phyloP scores from a whole-genome alignment of 2,888 invertebrate genomes.

The Pseudoips prasinana region DNA sequence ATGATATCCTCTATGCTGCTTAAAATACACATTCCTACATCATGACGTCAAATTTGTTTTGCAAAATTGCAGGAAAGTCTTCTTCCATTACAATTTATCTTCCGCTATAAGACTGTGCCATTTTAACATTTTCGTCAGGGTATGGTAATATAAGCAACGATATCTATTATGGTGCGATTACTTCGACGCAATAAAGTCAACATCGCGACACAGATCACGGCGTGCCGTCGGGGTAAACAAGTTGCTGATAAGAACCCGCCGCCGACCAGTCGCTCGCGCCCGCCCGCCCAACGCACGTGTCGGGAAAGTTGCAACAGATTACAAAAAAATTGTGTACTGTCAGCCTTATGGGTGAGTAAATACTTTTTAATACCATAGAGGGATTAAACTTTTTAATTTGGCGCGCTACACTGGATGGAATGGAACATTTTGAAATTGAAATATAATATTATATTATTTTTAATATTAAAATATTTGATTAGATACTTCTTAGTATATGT shows the following conservation, averaged over 20 bases:
- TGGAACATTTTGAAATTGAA: constrained; percentile 3
- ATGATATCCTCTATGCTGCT: too few relatives aligned
- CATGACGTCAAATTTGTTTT: too few relatives aligned
- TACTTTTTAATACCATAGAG: constrained; percentile 3
- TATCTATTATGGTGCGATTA: constrained; percentile 25
- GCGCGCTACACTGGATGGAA: not conserved
- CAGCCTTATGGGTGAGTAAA: constrained; percentile 37
- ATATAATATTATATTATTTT: too few relatives aligned
- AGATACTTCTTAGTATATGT: too few relatives aligned
- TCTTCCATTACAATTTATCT: too few relatives aligned
- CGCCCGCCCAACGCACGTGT: constrained; percentile 71
- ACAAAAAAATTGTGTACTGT: constrained; percentile 18
- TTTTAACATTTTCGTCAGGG: too few relatives aligned
- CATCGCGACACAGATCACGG: constrained; percentile 64
- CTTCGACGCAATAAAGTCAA: constrained; percentile 45
- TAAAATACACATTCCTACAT: too few relatives aligned
- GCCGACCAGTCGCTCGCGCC: constrained; percentile 68
- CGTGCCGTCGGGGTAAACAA: constrained; percentile 63
- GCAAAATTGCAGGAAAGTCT: too few relatives aligned
- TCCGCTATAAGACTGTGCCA: too few relatives aligned
- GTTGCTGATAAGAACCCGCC: constrained; percentile 65
- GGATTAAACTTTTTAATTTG: not conserved
- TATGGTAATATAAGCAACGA: not conserved
- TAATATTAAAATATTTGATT: too few relatives aligned
- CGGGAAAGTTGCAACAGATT: constrained; percentile 27